Conservation (phyloP, 2,888 invertebrate species). For the Sesia apiformis region DNA sequence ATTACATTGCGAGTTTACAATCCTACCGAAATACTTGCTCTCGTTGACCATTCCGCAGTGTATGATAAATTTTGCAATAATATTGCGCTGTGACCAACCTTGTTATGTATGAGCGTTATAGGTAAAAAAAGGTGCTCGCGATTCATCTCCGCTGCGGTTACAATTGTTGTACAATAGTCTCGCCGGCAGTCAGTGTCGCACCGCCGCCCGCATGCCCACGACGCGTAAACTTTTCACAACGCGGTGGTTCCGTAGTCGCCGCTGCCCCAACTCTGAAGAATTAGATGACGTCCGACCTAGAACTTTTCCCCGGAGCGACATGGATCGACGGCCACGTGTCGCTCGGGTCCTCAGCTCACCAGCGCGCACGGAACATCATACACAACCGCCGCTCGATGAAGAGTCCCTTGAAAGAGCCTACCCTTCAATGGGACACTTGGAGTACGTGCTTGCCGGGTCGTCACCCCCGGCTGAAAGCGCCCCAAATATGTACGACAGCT, state of each 20-base stretch:
- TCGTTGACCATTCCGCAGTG: not conserved
- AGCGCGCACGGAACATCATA: conserved; percentile 24
- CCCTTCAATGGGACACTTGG: conserved; percentile 79
- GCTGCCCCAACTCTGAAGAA: conserved; percentile 38
- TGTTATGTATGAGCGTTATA: not conserved
- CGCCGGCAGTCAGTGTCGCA: conserved; percentile 28
- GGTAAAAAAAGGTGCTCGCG: conserved; percentile 36
- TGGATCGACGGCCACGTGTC: conserved; percentile 41
- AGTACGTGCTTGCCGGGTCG: conserved; percentile 86
- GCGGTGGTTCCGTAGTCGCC: conserved; percentile 37
- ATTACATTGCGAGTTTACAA: not conserved
- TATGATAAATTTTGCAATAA: not conserved
- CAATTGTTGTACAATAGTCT: conserved; percentile 45
- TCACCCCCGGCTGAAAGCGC: conserved; percentile 88
- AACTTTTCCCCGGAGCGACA: conserved; percentile 26
- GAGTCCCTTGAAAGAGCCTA: conserved; percentile 78
- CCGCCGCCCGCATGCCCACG: conserved; percentile 42
- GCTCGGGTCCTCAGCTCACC: conserved; percentile 37
- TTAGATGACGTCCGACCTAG: conserved; percentile 31
- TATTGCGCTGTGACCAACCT: not conserved
- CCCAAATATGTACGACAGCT: conserved; percentile 87
- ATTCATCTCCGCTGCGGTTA: conserved; percentile 31
- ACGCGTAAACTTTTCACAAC: conserved; percentile 61
- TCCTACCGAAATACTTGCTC: not conserved
- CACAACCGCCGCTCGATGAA: conserved; percentile 37